Percentiles rank a stretch among this genome's conserved stretches.
Evolutionary conservation across 2,888 invertebrate genomes (phyloP).

Genomic region (Atrina japonica): DNA sequence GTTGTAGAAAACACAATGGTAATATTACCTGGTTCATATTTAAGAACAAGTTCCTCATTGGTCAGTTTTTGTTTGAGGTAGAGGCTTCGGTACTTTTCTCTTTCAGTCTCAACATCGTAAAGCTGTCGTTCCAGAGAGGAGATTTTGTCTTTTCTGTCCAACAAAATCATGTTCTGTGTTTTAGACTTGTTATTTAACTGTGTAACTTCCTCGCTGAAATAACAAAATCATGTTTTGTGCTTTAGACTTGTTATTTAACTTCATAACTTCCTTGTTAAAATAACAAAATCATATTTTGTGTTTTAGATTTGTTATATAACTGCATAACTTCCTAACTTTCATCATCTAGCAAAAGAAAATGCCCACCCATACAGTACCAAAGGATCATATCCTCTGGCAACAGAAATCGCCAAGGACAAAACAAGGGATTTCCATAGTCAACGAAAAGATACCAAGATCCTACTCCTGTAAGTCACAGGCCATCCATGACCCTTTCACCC

Average conservation of each 20-base stretch:
- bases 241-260: conserved; percentile 13
- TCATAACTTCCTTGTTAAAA: conserved; percentile 19
- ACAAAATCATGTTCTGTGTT: conserved; percentile 31
- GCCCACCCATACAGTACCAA: not conserved
- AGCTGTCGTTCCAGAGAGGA: conserved; percentile 46
- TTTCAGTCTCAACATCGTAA: conserved; percentile 52
- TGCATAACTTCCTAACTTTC: conserved; percentile 15
- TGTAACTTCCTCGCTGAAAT: conserved; percentile 23
- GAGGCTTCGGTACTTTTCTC: conserved; percentile 54
- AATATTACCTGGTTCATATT: conserved; percentile 74
- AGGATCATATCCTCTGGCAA: too few species aligned
- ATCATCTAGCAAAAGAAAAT: not conserved
- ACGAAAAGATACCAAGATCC: too few species aligned
- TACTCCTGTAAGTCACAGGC: too few species aligned
- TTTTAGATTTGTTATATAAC: conserved; percentile 9
- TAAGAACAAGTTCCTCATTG: conserved; percentile 61
- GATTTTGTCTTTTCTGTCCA: conserved; percentile 58
- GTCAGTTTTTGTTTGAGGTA: conserved; percentile 60
- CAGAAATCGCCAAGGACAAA: too few species aligned
- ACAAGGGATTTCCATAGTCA: too few species aligned
- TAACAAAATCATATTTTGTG: conserved; percentile 13
- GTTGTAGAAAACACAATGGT: too few species aligned
- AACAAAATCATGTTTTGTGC: conserved; percentile 13
- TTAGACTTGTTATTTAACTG: conserved; percentile 15
- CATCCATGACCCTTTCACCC: too few species aligned